Evolutionary conservation across 2,888 invertebrate species (phyloP).

Genomic region (Aleiodes testaceus): DNA sequence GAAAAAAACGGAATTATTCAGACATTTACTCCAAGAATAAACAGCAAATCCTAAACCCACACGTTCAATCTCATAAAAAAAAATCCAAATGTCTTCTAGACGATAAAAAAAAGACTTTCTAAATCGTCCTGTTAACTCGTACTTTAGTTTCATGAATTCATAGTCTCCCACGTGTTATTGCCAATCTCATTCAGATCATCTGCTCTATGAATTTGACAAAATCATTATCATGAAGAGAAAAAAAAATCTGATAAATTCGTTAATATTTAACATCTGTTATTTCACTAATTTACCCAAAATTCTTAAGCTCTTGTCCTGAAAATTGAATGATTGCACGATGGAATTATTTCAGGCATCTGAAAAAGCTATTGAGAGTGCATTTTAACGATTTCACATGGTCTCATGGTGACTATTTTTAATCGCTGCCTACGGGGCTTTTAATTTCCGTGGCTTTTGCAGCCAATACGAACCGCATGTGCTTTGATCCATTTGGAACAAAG

Average conservation of each 20-base stretch:
- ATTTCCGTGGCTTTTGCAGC: constrained; percentile 10
- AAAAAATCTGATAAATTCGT: constrained; percentile 13
- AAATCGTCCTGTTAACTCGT: neutral
- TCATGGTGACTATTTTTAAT: constrained; percentile 26
- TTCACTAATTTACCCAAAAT: neutral
- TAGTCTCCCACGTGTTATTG: constrained; percentile 5
- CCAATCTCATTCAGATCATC: constrained; percentile 28
- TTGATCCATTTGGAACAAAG: constrained; percentile 16
- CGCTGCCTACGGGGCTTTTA: neutral
- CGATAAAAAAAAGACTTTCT: too few relatives aligned
- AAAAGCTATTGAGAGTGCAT: constrained; percentile 23
- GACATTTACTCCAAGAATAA: neutral
- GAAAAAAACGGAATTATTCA: too few relatives aligned
- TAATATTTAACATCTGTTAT: neutral
- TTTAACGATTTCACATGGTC: constrained; percentile 18
- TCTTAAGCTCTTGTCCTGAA: neutral
- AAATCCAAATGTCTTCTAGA: too few relatives aligned
- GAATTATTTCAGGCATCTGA: constrained; percentile 1
- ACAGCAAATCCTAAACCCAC: too few relatives aligned
- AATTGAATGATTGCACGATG: neutral
- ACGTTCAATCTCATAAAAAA: too few relatives aligned
- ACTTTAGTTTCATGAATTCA: neutral
- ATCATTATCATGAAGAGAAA: neutral
- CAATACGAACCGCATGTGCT: constrained; percentile 12
- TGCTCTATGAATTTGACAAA: constrained; percentile 9